Evolutionary conservation across 2,797 vertebrate genomes (phyloP), one percentile per base, ranked within the genome.

Genomic region (Sparidentex hasta): DNA sequence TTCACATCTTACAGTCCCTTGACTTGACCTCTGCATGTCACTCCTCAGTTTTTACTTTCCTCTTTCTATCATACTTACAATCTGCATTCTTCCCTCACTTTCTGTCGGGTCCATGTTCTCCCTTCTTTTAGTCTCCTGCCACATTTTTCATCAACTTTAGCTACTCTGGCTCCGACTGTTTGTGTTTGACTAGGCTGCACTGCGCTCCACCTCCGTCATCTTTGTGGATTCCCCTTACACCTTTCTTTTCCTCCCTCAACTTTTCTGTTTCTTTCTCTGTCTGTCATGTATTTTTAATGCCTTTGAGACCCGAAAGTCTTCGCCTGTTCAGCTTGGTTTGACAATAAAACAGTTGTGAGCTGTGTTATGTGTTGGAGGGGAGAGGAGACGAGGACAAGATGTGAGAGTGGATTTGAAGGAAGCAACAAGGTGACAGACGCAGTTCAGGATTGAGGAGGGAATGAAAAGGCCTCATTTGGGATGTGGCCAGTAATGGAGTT

Each of bases 221-320:
- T 85, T 74, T 82, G 57, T 76, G 74, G 70, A 54, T 86, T 90
- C 88, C 84, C 81, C 38, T 71, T 57, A 25, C 77, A 38, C 66
- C 46, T 66, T 57, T 51, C 20, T 57, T 55, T 74, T 64, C 65
- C 85, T 76, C 75, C 75, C 54, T 80, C 65, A 85, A 71, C 83
- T 84, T 85, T 76, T 54, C 75, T 38, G 41, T 83, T 83, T 84
- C 75, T 77, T 46, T 75, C 51, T 81, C 81, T 76, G 81, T 65
- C 66, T 85, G 71, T 84, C 87, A 84, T 87, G 73, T 87, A 83
- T 89, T 86, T 87, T 82, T 81, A 79, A 87, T 71, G 80, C 87
- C 78, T 88, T 57, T 74, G 82, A 89, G 84, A 88, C 82, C 63
- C 57, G 57, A 66, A 48, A 74, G 71, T 71, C 80, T 82, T 74